Base-by-base conservation (phyloP, 2,888 invertebrate species). In the Sesia bembeciformis region DNA sequence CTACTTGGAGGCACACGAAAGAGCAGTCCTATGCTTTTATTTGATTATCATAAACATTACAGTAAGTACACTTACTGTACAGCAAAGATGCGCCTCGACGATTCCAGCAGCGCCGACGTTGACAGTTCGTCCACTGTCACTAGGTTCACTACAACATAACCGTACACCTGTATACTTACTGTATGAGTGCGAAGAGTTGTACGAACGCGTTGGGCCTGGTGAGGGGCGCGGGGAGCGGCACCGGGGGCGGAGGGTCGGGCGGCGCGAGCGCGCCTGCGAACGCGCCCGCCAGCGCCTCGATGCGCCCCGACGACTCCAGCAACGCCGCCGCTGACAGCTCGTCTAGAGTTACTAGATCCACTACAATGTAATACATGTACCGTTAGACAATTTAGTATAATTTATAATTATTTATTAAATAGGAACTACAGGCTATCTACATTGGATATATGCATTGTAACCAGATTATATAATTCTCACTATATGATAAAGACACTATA, bases 281-380 rank as follows among this genome's bases (percentile, higher is more conserved):
- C 55, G 96, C 92, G 63, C 96, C 96, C 3, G 96, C 96, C 49
- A 98, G 84, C 58, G 96, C 95, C 69, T 97, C 96, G 63, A 98
- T 97, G 64, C 98, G 92, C 58, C 97, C 97, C 5, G 97, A 96
- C 0, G 98, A 98, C 82, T 98, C 98, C 55, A 97, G 81, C 94
- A 98, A 95, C 39, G 98, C 98, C 68, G 98, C 98, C 3, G 96
- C 95, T 3, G 97, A 97, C 53, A 98, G 86, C 76, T 97, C 97
- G 76, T 98, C 98, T 65, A 98, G 80, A 0, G 98, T 98, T 38
- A 98, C 97, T 66, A 98, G 88, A 81, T 98, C 98, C 84, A 98
- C 97, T 97, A 78, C 3, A 46, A 8, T 8, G 8, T 4, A 46
- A 46, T 41, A 5, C 41, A 6, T 5, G 41, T 41, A 7, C 7